A percentile compares a stretch with the other conserved stretches of the same genome.
Evolutionary conservation across 2,797 vertebrate species (phyloP).

Genomic region (Thaleichthys pacificus): DNA sequence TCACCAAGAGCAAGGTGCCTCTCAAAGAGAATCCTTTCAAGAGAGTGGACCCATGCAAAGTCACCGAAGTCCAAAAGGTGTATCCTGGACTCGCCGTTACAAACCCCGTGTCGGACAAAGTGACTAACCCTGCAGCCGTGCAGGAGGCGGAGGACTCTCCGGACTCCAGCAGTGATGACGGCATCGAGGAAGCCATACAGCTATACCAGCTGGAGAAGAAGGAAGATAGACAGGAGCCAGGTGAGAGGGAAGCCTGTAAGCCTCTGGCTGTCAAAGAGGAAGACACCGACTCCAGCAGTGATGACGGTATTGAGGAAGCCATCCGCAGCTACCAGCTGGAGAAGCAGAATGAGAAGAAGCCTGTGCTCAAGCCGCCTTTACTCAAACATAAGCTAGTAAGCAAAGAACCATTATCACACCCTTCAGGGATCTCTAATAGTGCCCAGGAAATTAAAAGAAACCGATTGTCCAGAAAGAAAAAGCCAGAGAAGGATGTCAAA

Average conservation of each 20-base stretch:
- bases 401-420: conserved; percentile 36
- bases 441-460: conserved; percentile 61
- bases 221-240: conserved; percentile 60
- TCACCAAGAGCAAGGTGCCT: conserved; percentile 65
- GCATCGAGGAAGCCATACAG: conserved; percentile 95
- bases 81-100: conserved; percentile 36
- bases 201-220: conserved; percentile 88
- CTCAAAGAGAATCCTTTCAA: conserved; percentile 49
- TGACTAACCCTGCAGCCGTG: conserved; percentile 33
- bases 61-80: conserved; percentile 37
- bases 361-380: conserved; percentile 45
- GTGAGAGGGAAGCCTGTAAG: conserved; percentile 32
- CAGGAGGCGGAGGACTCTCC: conserved; percentile 56
- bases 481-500: conserved; percentile 53
- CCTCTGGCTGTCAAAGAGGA: conserved; percentile 37
- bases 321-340: conserved; percentile 91
- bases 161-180: conserved; percentile 93
- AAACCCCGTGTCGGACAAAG: conserved; percentile 39
- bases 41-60: conserved; percentile 51
- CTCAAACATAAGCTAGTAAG: conserved; percentile 43
- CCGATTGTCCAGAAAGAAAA: conserved; percentile 65
- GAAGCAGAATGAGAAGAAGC: conserved; percentile 74
- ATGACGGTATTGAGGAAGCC: conserved; percentile 96
- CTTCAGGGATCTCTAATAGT: conserved; percentile 49
- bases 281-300: conserved; percentile 87